Base-by-base conservation (phyloP, 1,140 invertebrate species). In the Drosophila parabipectinata region DNA sequence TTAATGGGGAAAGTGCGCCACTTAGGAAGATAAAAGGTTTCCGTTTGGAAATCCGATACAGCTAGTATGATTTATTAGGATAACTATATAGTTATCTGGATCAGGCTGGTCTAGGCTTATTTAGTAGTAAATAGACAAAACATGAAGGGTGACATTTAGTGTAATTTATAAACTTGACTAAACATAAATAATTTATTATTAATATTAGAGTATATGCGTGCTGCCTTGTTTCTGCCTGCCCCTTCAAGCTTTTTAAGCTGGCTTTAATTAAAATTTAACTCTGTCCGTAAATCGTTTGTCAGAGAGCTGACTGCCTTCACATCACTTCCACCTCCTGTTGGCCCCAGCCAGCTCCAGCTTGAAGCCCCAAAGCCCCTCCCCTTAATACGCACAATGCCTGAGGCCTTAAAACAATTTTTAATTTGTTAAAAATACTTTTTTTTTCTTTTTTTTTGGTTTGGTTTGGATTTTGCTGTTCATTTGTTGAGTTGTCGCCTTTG, bases 351-450 rank as follows among this genome's bases (percentile, higher is more conserved):
- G 28, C 48, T 30, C 15, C 56, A 9, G 9, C 28, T 12, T 8
- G 6, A 37, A 7, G 1, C 26, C 26, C 34, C 10, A 4, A 37
- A 44, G n/a, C 32, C 39, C 26, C 15, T 30, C 12, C 15, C 26
- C 24, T 30, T 39, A 18, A 52, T 50, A 63, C 45, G 58, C 62
- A 64, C 63, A 69, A 55, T 52, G 58, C 51, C 45, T 47, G 47
- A 52, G 68, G 81, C 68, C 15, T 80, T 51, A 74, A 85, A 85
- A 81, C 67, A 81, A 85, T 85, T 85, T 81, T 63, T 73, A 80
- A 84, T 85, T 78, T 85, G 78, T 75, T 72, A 85, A 85, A 85
- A 85, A 87, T 71, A 81, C 51, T 71, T 85, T 77, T 87, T 81
- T 53, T 72, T 15, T n/a, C n/a, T n/a, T 15, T 67, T 18, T 59